Conservation (phyloP, 2,113 vertebrate species). For the Dasyprocta punctata region DNA sequence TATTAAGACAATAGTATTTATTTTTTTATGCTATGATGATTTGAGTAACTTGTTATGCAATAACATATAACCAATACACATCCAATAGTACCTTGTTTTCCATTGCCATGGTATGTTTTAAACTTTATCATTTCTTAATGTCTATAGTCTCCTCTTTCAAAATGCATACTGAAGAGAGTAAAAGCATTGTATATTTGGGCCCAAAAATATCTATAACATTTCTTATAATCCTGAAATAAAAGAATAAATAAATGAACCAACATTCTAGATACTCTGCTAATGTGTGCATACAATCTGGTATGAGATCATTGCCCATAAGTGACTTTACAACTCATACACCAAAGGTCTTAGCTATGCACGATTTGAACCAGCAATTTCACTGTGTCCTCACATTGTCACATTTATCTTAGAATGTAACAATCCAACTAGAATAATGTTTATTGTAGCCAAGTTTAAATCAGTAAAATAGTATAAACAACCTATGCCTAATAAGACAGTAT, state of each 20-base stretch:
- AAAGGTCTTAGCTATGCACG: not conserved
- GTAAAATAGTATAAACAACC: not conserved
- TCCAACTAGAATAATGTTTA: not conserved
- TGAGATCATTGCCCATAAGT: not conserved
- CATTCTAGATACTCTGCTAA: not conserved
- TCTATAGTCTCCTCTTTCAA: not conserved
- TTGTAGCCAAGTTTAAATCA: not conserved
- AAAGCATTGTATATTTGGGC: not conserved
- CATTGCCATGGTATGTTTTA: not conserved
- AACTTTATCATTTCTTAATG: conserved; percentile 4
- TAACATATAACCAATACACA: not conserved
- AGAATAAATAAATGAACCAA: not conserved
- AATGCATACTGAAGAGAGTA: not conserved
- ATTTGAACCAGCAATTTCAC: not conserved
- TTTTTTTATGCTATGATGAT: not conserved
- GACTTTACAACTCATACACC: not conserved
- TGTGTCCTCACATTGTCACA: too few species aligned
- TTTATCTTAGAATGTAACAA: not conserved
- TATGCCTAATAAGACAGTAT: not conserved
- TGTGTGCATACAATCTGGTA: not conserved
- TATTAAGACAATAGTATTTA: not conserved
- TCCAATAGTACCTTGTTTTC: conserved; percentile 15
- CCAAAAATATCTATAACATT: not conserved
- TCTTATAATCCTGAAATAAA: not conserved
- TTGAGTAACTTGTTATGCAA: not conserved